Evolutionary conservation across 2,113 vertebrate species (phyloP).

Genomic region (Bothrops jararaca): DNA sequence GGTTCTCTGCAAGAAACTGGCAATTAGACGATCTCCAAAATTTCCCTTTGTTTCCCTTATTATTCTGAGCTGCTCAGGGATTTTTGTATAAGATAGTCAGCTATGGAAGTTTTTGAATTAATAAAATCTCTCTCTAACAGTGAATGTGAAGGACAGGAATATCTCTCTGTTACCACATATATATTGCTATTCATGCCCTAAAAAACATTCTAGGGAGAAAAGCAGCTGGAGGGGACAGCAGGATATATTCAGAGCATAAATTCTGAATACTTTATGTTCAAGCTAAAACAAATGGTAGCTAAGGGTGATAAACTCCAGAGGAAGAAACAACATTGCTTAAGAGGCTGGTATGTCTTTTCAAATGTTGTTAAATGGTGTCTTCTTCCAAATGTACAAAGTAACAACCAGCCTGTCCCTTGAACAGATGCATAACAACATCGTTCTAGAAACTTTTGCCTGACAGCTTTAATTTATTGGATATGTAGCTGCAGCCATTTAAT

Average conservation of each 20-base stretch:
- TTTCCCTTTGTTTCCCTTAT: neutral
- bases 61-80: neutral
- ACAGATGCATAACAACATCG: neutral
- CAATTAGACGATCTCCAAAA: fast-evolving
- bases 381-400: neutral
- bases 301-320: neutral
- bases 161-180: fast-evolving
- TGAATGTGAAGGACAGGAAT: neutral
- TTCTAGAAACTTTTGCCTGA: neutral
- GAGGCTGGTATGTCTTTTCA: neutral
- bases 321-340: neutral
- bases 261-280: neutral
- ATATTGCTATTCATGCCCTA: neutral
- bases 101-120: neutral
- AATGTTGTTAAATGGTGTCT: neutral
- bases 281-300: neutral
- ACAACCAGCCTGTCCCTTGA: neutral
- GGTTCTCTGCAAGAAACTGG: neutral
- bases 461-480: neutral
- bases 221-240: neutral
- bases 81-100: neutral
- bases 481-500: neutral
- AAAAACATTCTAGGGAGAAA: neutral
- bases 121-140: neutral
- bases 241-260: neutral